These are phyloP conservation scores for Hafferia zeledoni DNA, from an alignment of 2,797 vertebrate species.

Conservation along the genomic window DNA sequence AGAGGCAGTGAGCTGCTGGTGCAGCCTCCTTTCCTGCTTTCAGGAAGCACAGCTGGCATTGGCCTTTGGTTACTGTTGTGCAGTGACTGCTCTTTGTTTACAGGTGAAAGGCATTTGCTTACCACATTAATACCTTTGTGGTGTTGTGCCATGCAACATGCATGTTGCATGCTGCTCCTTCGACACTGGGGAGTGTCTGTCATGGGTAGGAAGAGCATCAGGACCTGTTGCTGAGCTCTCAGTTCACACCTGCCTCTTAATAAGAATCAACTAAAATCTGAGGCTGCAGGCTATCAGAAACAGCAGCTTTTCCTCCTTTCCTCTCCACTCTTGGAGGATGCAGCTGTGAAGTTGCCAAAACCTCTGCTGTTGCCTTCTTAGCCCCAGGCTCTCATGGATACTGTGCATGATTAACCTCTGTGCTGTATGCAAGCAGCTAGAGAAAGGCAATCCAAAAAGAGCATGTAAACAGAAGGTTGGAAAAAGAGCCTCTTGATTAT, in stretches of 20 bases:
- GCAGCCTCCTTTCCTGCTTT: not conserved
- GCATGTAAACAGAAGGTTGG: not conserved
- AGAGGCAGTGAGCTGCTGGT: not conserved
- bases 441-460: not conserved
- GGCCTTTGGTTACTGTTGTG: not conserved
- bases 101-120: not conserved
- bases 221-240: not conserved
- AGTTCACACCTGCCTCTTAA: not conserved
- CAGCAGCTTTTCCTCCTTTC: not conserved
- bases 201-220: accelerated
- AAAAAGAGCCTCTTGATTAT: not conserved
- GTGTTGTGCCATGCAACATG: accelerated
- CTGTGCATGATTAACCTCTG: not conserved
- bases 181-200: accelerated
- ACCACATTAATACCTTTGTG: accelerated
- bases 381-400: not conserved
- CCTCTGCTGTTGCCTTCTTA: not conserved
- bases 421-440: not conserved
- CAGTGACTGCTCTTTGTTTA: not conserved
- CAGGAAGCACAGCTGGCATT: not conserved
- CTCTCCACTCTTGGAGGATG: not conserved
- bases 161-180: not conserved
- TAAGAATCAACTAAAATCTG: not conserved
- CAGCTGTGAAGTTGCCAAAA: not conserved
- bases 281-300: not conserved